These are phyloP conservation scores for Calidris pygmaea DNA, from an alignment of 2,113 vertebrate genomes.

Conservation along the genomic window DNA sequence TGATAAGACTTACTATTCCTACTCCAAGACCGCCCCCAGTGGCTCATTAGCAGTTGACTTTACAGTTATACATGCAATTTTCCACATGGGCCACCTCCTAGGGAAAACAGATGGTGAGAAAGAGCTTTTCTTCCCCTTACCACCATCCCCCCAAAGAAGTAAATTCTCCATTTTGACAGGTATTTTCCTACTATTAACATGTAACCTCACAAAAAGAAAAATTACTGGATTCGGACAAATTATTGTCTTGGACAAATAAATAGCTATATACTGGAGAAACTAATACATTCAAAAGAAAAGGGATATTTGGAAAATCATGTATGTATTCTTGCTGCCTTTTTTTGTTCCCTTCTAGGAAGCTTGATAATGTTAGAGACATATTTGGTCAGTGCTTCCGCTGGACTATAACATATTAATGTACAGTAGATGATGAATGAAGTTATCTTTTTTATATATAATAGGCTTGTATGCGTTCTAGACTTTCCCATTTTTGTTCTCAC, in stretches of 20 bases:
- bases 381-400: conserved; percentile 12
- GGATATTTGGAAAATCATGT: not conserved
- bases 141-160: not conserved
- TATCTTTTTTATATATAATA: not conserved
- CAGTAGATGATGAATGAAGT: conserved; percentile 25
- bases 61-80: conserved; percentile 5
- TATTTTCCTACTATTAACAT: conserved; percentile 32
- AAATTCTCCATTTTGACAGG: conserved; percentile 25
- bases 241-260: not conserved
- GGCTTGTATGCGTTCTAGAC: not conserved
- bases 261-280: not conserved
- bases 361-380: conserved; percentile 31
- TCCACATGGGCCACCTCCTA: conserved; percentile 32
- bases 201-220: conserved; percentile 1
- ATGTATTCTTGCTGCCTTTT: not conserved
- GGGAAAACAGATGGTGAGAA: conserved; percentile 58
- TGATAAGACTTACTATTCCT: not conserved
- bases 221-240: not conserved
- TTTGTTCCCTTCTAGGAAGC: not conserved
- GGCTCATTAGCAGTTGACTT: conserved; percentile 49
- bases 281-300: not conserved
- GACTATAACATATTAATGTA: not conserved
- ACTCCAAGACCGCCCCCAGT: not conserved
- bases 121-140: not conserved
- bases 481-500: not conserved